Evolutionary conservation across 2,113 vertebrate genomes (phyloP).

Genomic region (Carettochelys insculpta): DNA sequence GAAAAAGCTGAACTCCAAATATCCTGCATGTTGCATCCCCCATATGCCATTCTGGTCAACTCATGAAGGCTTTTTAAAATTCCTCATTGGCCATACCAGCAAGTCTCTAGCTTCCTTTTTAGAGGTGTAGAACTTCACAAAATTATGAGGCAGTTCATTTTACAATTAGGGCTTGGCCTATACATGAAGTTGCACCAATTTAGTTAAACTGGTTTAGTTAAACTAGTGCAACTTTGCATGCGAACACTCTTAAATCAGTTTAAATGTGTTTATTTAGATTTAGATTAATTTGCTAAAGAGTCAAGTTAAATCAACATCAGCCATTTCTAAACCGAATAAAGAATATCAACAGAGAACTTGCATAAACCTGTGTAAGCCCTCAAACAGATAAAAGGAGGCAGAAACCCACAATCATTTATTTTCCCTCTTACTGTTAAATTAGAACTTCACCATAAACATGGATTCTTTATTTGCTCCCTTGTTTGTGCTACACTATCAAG

Average conservation of each 20-base stretch:
- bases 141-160: not conserved
- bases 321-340: not conserved
- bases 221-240: not conserved
- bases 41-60: not conserved
- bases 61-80: not conserved
- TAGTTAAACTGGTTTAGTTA: not conserved
- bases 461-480: not conserved
- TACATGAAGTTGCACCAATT: not conserved
- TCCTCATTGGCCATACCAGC: not conserved
- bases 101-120: not conserved
- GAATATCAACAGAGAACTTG: not conserved
- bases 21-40: not conserved
- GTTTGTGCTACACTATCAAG: not conserved
- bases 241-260: not conserved
- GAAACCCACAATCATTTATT: not conserved
- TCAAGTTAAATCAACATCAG: not conserved
- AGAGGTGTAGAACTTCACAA: not conserved
- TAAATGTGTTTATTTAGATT: not conserved
- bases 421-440: not conserved
- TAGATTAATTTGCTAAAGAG: not conserved
- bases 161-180: not conserved
- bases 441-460: not conserved
- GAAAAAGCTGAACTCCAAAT: not conserved
- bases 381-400: slow-evolving; percentile 7
- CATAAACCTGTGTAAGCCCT: not conserved